A percentile compares a stretch with the other conserved stretches of the same genome.
Evolutionary conservation across 2,888 invertebrate species (phyloP).

Genomic region (Listrodromus nycthemerus): DNA sequence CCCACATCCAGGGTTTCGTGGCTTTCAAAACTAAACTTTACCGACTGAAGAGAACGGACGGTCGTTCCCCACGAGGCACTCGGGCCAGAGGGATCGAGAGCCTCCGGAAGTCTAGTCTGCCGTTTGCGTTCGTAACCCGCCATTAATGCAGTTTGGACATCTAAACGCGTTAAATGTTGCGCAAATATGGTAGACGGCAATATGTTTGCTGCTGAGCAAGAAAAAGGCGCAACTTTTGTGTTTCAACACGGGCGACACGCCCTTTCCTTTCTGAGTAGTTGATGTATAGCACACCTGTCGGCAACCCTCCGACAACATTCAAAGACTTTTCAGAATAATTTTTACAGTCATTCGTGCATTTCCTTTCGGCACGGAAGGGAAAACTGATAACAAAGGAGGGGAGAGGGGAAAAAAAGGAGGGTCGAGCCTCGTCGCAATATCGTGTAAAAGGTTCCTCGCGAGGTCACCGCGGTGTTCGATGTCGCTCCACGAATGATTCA

Average conservation of each 20-base stretch:
- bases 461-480: neutral
- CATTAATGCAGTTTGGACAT: slow-evolving; percentile 43
- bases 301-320: neutral
- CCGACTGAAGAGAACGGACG: slow-evolving; percentile 21
- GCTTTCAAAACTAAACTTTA: slow-evolving; percentile 60
- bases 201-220: neutral
- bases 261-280: too few relatives aligned
- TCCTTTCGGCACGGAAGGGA: neutral
- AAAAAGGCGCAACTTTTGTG: too few relatives aligned
- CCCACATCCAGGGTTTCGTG: slow-evolving; percentile 43
- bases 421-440: neutral
- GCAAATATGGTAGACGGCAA: slow-evolving; percentile 16
- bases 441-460: slow-evolving; percentile 16
- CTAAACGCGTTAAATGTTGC: slow-evolving; percentile 42
- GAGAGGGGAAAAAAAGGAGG: neutral
- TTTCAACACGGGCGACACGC: too few relatives aligned
- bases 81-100: neutral
- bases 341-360: neutral
- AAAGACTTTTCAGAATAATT: slow-evolving; percentile 16
- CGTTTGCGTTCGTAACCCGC: slow-evolving; percentile 28
- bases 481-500: slow-evolving; percentile 23
- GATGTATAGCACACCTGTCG: neutral
- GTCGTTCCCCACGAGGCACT: neutral
- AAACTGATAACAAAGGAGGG: neutral
- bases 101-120: neutral